Base-by-base conservation (phyloP, 2,888 invertebrate genomes). In the Calameuta idolon region DNA sequence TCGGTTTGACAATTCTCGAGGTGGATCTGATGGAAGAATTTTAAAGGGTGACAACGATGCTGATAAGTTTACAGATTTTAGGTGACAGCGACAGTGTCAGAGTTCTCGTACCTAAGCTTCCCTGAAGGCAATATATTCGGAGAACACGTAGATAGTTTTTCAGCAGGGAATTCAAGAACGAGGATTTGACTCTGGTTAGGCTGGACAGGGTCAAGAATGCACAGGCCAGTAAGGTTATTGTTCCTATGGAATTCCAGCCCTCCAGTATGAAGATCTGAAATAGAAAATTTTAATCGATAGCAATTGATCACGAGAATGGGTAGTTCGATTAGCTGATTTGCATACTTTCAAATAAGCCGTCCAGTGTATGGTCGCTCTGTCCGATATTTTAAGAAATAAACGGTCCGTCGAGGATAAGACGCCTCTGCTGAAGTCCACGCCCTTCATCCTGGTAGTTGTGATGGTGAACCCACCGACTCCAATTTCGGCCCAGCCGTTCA, bases 341-440 rank as follows among this genome's bases (percentile, higher is more conserved):
- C 77, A 15, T 68, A 89, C 90, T 84, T 84, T 81, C 30, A 90
- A 86, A 71, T 90, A 89, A 11, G 85, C 85, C 3, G 85, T 81
- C 90, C 89, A 90, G 15, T 85, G 83, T 4, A 90, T 81, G 0
- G 75, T 71, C 0, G 81, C 75, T 11, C 76, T 77, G 12, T 76
- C 76, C 0, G 83, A 86, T 73, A 84, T 77, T 69, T 80, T 86
- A 30, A 90, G 77, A 74, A 87, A 89, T 73, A 89, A 80, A 15
- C 81, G 80, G 37, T 84, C 81, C 12, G 80, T 77, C 1, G 87
- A 83, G 1, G 83, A 30, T 11, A 87, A 40, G 69, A 90, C 77
- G 0, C 90, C 90, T 15, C 85, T 34, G 1, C 89, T 87, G 71
- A 89, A 90, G 69, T 90, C 90, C 0, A 90, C 78, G 11, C 74